Base-by-base conservation (phyloP, 2,888 invertebrate genomes). In the Octonoba sinensis region DNA sequence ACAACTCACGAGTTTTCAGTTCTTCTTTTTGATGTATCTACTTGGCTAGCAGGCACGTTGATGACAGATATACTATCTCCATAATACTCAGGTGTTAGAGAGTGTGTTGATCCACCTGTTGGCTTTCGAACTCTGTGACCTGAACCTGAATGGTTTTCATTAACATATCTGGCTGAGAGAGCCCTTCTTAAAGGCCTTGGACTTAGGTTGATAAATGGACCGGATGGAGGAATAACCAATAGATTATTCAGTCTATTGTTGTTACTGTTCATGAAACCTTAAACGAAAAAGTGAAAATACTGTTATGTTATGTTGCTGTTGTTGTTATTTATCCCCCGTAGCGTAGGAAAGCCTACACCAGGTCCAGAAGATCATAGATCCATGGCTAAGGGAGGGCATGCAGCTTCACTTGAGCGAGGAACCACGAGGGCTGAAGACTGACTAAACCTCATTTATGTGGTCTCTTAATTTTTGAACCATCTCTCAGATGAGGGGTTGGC, bases 21-120 rank as follows among this genome's bases (percentile, higher is more conserved):
- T 11, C n/a, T 15, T 20, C 20, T 56, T 36, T 20, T 64, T n/a
- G 16, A 6, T 12, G 46, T n/a, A 18, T 46, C 51, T 18, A 49
- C 11, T n/a, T 78, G 57, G 36, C 65, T 62, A 13, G 56, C 46
- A 20, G 72, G 60, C 6, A 81, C 62, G 22, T 81, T 81, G 13
- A 81, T 44, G 15, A 54, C 73, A n/a, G 79, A 81, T 49, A 81
- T 69, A 24, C 79, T 81, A 24, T 78, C 78, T 22, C 44, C 78
- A 54, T 59, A 71, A 36, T 59, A 78, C 2, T 73, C 73, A 3
- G 27, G 44, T 18, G 65, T 46, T 12, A 60, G 24, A 24, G 56
- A 27, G n/a, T 54, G 27, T 16, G 47, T 54, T 1, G 22, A 13
- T 22, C 67, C 56, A n/a, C 46, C 57, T 27, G 49, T 24, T 3